phyloP scores from a whole-genome alignment of 2,113 vertebrate species.

The Halichoerus grypus region DNA sequence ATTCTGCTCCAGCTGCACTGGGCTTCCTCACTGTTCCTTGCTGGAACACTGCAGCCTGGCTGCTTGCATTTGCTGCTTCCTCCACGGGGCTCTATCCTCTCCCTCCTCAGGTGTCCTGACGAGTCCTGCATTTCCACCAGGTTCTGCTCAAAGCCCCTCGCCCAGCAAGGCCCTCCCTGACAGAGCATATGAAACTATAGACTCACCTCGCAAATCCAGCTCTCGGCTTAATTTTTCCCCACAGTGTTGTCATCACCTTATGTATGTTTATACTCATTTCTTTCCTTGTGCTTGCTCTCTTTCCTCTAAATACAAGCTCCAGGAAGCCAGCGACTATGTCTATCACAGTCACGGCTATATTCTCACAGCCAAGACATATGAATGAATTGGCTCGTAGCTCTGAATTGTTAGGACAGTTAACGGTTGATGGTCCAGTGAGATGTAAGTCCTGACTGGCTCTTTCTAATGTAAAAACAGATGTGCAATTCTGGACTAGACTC shows the following conservation, averaged over 20 bases:
- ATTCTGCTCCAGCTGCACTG: background rate
- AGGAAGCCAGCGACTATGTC: background rate
- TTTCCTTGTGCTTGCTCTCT: background rate
- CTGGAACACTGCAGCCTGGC: fast-evolving
- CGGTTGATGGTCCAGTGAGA: background rate
- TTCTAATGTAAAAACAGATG: background rate
- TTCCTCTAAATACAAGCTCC: background rate
- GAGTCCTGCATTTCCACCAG: background rate
- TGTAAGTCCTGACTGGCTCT: background rate
- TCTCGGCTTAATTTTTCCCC: background rate
- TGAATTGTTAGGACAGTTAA: background rate
- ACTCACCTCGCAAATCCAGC: background rate
- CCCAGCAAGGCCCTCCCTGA: background rate
- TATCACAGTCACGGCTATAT: background rate
- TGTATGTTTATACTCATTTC: background rate
- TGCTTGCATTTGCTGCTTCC: background rate
- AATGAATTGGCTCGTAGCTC: background rate
- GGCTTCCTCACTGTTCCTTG: background rate
- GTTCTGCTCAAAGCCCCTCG: background rate
- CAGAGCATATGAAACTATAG: background rate
- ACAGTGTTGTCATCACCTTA: background rate
- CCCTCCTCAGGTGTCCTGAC: background rate
- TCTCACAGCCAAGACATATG: background rate
- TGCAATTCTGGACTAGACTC: background rate
- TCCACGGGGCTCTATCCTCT: background rate